Evolutionary conservation across 2,113 vertebrate species (phyloP).

Genomic region (Perca flavescens): DNA sequence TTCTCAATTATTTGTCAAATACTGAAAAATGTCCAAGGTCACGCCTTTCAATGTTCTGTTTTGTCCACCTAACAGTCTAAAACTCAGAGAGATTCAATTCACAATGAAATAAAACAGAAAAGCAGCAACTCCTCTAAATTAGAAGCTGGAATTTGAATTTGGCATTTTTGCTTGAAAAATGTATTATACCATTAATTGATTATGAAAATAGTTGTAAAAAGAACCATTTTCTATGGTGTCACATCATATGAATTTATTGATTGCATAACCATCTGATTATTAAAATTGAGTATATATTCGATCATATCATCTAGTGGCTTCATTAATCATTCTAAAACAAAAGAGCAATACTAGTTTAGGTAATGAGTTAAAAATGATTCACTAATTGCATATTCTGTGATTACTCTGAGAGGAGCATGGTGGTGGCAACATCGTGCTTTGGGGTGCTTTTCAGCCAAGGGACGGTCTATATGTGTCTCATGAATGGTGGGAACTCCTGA

Average conservation of each 20-base stretch:
- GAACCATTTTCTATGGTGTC: background rate
- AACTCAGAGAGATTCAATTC: background rate
- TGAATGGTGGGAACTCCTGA: slow-evolving; percentile 45
- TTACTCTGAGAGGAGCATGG: slow-evolving; percentile 3
- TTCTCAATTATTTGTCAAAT: background rate
- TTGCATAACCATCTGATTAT: no score
- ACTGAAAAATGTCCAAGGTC: background rate
- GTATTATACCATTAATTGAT: background rate
- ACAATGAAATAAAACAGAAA: background rate
- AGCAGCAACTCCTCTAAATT: background rate
- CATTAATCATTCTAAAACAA: background rate
- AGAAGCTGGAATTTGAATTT: background rate
- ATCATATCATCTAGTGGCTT: background rate
- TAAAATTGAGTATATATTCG: no score
- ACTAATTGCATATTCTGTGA: slow-evolving; percentile 17
- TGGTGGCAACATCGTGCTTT: no score
- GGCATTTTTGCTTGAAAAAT: background rate
- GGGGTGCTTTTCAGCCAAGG: no score
- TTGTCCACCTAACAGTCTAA: background rate
- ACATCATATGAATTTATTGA: no score
- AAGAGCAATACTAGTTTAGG: background rate
- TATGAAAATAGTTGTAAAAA: background rate
- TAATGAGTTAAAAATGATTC: slow-evolving; percentile 21
- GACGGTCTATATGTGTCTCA: slow-evolving; percentile 9
- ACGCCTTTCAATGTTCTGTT: background rate